These are phyloP conservation scores for Dicrurus megarhynchus DNA, from an alignment of 2,113 vertebrate genomes.

Conservation along the genomic window DNA sequence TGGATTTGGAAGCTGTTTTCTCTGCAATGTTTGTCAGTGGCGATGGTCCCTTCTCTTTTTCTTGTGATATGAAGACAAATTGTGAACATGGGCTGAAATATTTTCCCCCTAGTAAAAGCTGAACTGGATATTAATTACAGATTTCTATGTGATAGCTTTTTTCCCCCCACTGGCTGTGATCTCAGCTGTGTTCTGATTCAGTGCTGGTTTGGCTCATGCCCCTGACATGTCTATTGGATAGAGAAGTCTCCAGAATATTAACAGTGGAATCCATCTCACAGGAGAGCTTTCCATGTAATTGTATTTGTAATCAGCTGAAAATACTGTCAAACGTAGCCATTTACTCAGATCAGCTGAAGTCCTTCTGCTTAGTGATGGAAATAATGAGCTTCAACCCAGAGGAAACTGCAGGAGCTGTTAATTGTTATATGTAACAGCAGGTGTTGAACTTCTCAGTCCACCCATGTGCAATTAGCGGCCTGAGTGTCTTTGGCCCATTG, in stretches of 20 bases:
- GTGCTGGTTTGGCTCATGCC: neutral
- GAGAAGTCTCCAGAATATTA: neutral
- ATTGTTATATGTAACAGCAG: neutral
- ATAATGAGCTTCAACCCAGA: neutral
- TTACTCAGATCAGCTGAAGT: neutral
- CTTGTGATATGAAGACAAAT: neutral
- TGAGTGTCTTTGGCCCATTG: neutral
- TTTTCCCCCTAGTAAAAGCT: neutral
- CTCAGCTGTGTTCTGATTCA: neutral
- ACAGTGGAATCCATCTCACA: neutral
- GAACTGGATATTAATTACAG: neutral
- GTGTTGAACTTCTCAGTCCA: neutral
- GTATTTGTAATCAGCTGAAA: slow-evolving; percentile 8
- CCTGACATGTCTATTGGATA: neutral
- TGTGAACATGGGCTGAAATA: neutral
- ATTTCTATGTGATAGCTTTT: neutral
- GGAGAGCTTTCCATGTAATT: neutral
- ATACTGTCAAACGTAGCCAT: neutral
- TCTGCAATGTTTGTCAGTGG: neutral
- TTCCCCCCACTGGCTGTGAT: neutral
- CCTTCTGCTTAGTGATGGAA: neutral
- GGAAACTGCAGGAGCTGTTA: neutral
- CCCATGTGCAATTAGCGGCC: neutral
- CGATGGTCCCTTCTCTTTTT: neutral
- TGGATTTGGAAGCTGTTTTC: neutral